Percentiles rank a stretch among this genome's conserved stretches.
phyloP scores from a whole-genome alignment of 1,140 invertebrate species.

The Aricia agestis region DNA sequence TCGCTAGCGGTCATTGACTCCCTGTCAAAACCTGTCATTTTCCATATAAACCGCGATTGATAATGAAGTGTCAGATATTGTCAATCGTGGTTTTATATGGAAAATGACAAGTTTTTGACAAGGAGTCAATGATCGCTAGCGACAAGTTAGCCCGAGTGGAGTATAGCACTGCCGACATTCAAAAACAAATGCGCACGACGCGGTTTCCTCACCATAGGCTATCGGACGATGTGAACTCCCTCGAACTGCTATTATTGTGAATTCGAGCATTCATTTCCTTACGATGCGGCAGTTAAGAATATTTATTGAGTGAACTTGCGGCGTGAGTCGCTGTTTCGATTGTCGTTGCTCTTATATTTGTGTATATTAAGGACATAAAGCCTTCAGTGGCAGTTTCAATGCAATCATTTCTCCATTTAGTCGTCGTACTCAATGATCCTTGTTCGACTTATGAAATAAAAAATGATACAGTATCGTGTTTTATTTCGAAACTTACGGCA shows the following conservation, averaged over 20 bases:
- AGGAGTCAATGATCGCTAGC: too few species aligned
- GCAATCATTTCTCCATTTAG: conserved; percentile 15
- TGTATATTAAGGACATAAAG: conserved; percentile 52
- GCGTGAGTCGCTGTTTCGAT: conserved; percentile 63
- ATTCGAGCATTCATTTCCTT: conserved; percentile 71
- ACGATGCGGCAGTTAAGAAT: conserved; percentile 68
- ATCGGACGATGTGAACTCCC: background rate
- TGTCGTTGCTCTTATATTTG: conserved; percentile 57
- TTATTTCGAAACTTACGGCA: background rate
- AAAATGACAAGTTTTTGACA: too few species aligned
- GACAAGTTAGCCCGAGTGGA: too few species aligned
- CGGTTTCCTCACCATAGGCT: background rate
- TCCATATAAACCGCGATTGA: too few species aligned
- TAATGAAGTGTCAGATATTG: too few species aligned
- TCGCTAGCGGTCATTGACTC: too few species aligned
- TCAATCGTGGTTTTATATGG: too few species aligned
- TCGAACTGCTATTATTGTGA: conserved; percentile 56
- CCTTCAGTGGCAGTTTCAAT: conserved; percentile 45
- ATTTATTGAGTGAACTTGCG: conserved; percentile 72
- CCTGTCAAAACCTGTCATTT: too few species aligned
- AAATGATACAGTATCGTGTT: background rate
- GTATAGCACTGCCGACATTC: too few species aligned
- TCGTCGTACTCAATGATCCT: background rate
- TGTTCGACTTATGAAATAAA: background rate
- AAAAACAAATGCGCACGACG: too few species aligned